Evolutionary conservation across 2,113 vertebrate species (phyloP), one percentile per base, ranked within the genome.

Genomic region (Ictalurus furcatus): DNA sequence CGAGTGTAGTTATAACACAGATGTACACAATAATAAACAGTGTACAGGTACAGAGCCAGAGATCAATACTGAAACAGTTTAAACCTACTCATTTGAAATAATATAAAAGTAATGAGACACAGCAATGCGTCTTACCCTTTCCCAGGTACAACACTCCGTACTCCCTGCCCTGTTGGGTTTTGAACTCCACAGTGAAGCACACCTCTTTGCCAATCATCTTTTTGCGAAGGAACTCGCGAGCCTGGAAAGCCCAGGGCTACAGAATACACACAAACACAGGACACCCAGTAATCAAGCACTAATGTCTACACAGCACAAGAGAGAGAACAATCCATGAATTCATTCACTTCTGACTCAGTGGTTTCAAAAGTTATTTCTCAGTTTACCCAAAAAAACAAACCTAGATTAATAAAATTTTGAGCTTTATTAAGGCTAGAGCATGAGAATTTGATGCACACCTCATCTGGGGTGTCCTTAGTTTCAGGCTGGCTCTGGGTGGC

Each of bases 201-300:
- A 99, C 96, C 92, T 99, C 98, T 95, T 99, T 99, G 54, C 98
- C 98, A 14, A 99, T 99, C 84, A 99, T 94, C 93, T 99, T 99
- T 96, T 98, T 99, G 34, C 98, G 94, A 91, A 99, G 95, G 91
- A 98, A 99, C 86, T 99, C 98, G 5, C 98, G 97, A 59, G 98
- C 98, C 23, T 98, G 98, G 93, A 99, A 99, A 7, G 97, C 98
- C 97, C 97, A 99, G 1, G 98, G 97, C 98, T 99, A 93, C 58
- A 92, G 91, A 0, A 83, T 30, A 69, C 73, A 91, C 16, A 88
- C 65, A 78, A 40, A 40, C 17, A 76, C 79, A 91, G 30, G 1
- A 78, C 58, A 48, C 44, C 44, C 44, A 48, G 44, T 48, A 34
- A 11, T 74, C 63, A 44, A 84, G 54, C 8, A 65, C 54, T 44